Percentiles rank a stretch among this genome's conserved stretches.
Evolutionary conservation across 2,888 invertebrate genomes (phyloP).

Genomic region (Meteorus cinctellus): DNA sequence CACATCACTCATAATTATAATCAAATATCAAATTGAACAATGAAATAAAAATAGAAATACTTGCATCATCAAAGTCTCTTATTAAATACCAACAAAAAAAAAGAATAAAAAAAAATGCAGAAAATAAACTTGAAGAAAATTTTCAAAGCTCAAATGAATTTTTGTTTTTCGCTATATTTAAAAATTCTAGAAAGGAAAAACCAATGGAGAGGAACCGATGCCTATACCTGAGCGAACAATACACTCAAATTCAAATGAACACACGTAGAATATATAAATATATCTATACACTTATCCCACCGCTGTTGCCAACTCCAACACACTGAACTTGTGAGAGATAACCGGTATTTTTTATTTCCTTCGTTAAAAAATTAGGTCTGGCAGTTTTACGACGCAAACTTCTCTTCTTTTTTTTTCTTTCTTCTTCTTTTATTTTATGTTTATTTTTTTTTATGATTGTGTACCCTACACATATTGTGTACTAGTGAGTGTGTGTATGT

Average conservation of each 20-base stretch:
- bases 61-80: not conserved
- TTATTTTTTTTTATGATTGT: constrained; percentile 24
- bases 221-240: constrained; percentile 49
- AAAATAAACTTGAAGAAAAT: not conserved
- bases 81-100: not conserved
- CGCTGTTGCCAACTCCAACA: not conserved
- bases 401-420: not conserved
- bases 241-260: constrained; percentile 55
- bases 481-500: not conserved
- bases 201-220: constrained; percentile 47
- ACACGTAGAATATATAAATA: constrained; percentile 17
- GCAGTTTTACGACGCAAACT: constrained; percentile 42
- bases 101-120: not conserved
- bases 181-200: not conserved
- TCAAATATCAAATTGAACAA: too few species aligned
- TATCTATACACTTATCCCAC: not conserved
- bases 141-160: not conserved
- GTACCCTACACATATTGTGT: constrained; percentile 19
- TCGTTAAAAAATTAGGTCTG: constrained; percentile 45
- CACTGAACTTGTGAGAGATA: constrained; percentile 48
- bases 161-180: not conserved
- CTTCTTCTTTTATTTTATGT: not conserved
- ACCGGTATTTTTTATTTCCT: constrained; percentile 53
- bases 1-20: too few species aligned
- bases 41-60: too few species aligned